Conservation (phyloP, 2,888 invertebrate species). For the Electrophaes corylata region DNA sequence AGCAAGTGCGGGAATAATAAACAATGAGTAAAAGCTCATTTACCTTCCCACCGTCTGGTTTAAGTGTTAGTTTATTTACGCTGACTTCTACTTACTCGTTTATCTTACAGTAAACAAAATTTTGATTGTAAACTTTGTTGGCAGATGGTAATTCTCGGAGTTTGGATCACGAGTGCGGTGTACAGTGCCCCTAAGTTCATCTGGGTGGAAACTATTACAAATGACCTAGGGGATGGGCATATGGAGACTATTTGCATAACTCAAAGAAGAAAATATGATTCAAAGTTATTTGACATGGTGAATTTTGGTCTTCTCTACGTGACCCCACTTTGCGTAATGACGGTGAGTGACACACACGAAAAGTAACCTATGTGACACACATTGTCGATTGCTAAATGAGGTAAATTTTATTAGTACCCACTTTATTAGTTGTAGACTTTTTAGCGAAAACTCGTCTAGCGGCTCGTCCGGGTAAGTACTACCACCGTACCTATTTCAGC, state of each 20-base stretch:
- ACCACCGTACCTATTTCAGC: too few relatives aligned
- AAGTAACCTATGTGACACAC: background rate
- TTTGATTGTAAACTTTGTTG: constrained; percentile 42
- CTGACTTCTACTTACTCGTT: constrained; percentile 4
- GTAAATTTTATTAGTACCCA: too few relatives aligned
- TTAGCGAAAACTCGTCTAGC: too few relatives aligned
- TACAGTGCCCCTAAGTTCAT: constrained; percentile 94
- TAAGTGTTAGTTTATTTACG: constrained; percentile 25
- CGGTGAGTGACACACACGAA: constrained; percentile 75
- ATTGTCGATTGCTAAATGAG: too few relatives aligned
- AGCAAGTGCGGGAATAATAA: background rate
- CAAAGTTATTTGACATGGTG: constrained; percentile 90
- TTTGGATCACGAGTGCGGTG: constrained; percentile 92
- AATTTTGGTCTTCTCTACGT: constrained; percentile 93
- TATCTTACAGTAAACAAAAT: background rate
- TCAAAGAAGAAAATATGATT: constrained; percentile 90
- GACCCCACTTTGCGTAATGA: constrained; percentile 91
- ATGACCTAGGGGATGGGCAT: constrained; percentile 82
- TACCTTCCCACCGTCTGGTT: constrained; percentile 25
- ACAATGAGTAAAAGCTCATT: constrained; percentile 12
- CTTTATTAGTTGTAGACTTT: too few relatives aligned
- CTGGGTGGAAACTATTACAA: constrained; percentile 91
- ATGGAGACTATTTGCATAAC: constrained; percentile 89
- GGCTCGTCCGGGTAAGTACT: too few relatives aligned
- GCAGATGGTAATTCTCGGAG: constrained; percentile 90